These are phyloP conservation scores for Pavo muticus DNA, from an alignment of 2,113 vertebrate genomes.

Conservation along the genomic window DNA sequence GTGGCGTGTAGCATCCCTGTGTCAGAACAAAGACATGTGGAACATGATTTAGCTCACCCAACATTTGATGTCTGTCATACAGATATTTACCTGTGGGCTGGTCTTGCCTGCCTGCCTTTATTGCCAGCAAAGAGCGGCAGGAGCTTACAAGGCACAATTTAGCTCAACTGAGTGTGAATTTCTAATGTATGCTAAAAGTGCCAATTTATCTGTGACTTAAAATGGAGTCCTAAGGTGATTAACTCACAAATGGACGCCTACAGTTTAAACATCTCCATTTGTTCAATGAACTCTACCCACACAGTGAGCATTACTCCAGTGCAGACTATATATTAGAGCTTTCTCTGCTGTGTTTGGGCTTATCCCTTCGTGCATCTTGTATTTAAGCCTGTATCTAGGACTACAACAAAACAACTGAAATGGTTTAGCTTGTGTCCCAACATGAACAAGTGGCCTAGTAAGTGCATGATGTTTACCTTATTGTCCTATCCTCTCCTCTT, in stretches of 20 bases:
- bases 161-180: constrained; percentile 40
- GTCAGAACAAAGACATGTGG: not conserved
- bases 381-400: not conserved
- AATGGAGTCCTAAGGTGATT: not conserved
- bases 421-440: not conserved
- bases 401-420: not conserved
- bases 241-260: not conserved
- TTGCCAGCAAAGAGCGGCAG: not conserved
- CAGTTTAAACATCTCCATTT: not conserved
- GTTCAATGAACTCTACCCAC: not conserved
- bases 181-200: not conserved
- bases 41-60: accelerated
- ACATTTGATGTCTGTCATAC: not conserved
- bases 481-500: not conserved
- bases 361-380: not conserved
- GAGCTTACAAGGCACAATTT: not conserved
- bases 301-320: not conserved
- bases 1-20: accelerated
- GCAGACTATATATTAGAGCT: not conserved
- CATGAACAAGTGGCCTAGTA: not conserved
- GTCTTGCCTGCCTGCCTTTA: not conserved
- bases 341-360: not conserved
- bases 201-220: constrained; percentile 1
- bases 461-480: not conserved
- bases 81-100: not conserved